Conservation (phyloP, 2,888 invertebrate genomes). For the Myopa tessellatipennis region DNA sequence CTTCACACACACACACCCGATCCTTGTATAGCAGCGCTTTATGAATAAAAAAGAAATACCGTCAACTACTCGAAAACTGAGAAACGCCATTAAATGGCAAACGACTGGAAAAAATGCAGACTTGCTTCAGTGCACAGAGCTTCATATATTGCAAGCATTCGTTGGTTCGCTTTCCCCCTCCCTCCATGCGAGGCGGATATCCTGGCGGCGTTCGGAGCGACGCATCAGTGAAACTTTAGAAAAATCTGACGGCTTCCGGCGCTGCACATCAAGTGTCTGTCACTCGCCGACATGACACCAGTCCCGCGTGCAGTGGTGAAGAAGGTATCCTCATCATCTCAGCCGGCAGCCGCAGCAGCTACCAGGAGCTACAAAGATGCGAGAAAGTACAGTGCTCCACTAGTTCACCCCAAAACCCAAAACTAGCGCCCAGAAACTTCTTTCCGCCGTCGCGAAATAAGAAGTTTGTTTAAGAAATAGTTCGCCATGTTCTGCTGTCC, state of each 20-base stretch:
- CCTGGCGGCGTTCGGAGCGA: neutral
- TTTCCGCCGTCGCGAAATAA: neutral
- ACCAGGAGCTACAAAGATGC: neutral
- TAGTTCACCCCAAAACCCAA: no score
- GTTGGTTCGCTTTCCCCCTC: neutral
- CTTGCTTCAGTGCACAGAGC: neutral
- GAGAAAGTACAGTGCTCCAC: neutral
- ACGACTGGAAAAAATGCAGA: neutral
- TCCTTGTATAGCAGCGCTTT: neutral
- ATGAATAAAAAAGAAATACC: neutral
- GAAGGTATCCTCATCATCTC: slow-evolving; percentile 14
- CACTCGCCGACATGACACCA: neutral
- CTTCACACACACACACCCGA: neutral
- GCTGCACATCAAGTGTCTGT: slow-evolving; percentile 30
- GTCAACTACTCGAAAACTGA: neutral
- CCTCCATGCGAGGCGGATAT: neutral
- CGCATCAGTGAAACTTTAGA: slow-evolving; percentile 14
- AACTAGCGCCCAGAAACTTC: no score
- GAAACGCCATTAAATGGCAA: neutral
- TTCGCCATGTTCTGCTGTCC: slow-evolving; percentile 3
- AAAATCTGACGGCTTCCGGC: slow-evolving; percentile 25
- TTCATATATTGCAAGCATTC: slow-evolving; percentile 1
- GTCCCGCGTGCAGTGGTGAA: neutral
- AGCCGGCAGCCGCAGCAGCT: neutral
- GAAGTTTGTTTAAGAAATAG: slow-evolving; percentile 27